A percentile compares a stretch with the other conserved stretches of the same genome.
Conservation (phyloP, 2,797 vertebrate species). For the Sphaeramia orbicularis region DNA sequence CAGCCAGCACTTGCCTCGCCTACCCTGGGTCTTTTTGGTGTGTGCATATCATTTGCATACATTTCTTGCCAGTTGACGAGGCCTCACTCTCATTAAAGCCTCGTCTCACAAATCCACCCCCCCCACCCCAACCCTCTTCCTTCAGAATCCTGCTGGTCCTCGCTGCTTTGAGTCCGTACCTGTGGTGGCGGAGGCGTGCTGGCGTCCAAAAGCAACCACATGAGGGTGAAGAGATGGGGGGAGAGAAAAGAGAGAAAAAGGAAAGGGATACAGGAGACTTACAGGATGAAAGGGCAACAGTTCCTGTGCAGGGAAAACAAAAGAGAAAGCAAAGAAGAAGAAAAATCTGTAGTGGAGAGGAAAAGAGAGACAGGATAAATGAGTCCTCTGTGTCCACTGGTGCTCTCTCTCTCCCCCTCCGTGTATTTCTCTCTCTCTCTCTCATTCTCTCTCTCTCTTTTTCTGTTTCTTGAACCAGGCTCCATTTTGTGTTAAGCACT, state of each 20-base stretch:
- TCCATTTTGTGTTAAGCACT: conserved; percentile 99
- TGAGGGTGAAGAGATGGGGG: conserved; percentile 29
- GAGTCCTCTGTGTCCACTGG: conserved; percentile 74
- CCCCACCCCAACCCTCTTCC: conserved; percentile 57
- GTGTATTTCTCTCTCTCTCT: neutral
- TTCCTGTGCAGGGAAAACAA: conserved; percentile 89
- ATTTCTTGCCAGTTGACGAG: conserved; percentile 92
- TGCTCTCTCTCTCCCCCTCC: conserved; percentile 66
- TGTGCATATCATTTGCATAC: conserved; percentile 99
- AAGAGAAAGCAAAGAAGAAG: conserved; percentile 75
- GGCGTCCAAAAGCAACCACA: conserved; percentile 80
- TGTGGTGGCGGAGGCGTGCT: conserved; percentile 89
- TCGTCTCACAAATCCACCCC: conserved; percentile 84
- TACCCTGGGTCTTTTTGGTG: conserved; percentile 85
- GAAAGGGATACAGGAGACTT: conserved; percentile 62
- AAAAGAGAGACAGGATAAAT: conserved; percentile 71
- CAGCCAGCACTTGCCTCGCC: conserved; percentile 79
- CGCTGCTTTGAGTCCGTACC: conserved; percentile 87
- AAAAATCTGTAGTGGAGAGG: conserved; percentile 68
- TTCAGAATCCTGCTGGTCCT: conserved; percentile 92
- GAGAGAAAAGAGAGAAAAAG: conserved; percentile 57
- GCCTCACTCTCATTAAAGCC: conserved; percentile 94
- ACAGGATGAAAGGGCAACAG: conserved; percentile 80
- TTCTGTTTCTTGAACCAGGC: conserved; percentile 87
- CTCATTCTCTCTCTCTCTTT: conserved; percentile 38